These are phyloP conservation scores for Calycopis cecrops DNA, from an alignment of 1,140 invertebrate species.

Conservation along the genomic window DNA sequence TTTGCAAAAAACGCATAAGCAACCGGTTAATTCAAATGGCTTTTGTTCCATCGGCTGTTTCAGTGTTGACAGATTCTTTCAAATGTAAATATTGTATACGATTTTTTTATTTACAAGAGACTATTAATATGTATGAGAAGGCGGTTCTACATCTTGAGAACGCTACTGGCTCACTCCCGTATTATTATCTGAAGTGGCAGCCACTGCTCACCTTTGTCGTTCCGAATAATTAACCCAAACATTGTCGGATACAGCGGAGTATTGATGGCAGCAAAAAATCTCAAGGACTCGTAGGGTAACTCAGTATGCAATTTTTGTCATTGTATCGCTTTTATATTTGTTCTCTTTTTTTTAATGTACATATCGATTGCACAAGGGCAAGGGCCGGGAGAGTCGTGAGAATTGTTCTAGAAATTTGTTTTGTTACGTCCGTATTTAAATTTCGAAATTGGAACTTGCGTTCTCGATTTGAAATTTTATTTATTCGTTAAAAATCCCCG, in stretches of 20 bases:
- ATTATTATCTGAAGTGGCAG: slow-evolving; percentile 53
- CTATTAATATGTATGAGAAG: slow-evolving; percentile 67
- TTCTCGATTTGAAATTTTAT: no score
- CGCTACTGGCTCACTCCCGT: slow-evolving; percentile 46
- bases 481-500: no score
- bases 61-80: slow-evolving; percentile 22
- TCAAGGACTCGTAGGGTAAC: slow-evolving; percentile 49
- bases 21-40: no score
- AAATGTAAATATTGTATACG: slow-evolving; percentile 12
- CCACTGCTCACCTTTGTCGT: slow-evolving; percentile 61
- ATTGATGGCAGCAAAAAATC: slow-evolving; percentile 68
- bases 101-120: slow-evolving; percentile 15
- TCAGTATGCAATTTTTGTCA: slow-evolving; percentile 61
- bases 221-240: slow-evolving; percentile 66
- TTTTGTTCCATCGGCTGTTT: background rate
- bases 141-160: slow-evolving; percentile 50
- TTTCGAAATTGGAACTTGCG: background rate
- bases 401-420: slow-evolving; percentile 33
- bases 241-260: slow-evolving; percentile 58
- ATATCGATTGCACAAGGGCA: slow-evolving; percentile 34
- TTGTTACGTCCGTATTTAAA: slow-evolving; percentile 2
- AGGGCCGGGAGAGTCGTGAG: slow-evolving; percentile 60
- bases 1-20: no score
- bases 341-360: slow-evolving; percentile 44
- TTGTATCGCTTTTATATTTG: slow-evolving; percentile 43